phyloP scores from a whole-genome alignment of 2,888 invertebrate genomes.

The Hypselothyrea guttata region DNA sequence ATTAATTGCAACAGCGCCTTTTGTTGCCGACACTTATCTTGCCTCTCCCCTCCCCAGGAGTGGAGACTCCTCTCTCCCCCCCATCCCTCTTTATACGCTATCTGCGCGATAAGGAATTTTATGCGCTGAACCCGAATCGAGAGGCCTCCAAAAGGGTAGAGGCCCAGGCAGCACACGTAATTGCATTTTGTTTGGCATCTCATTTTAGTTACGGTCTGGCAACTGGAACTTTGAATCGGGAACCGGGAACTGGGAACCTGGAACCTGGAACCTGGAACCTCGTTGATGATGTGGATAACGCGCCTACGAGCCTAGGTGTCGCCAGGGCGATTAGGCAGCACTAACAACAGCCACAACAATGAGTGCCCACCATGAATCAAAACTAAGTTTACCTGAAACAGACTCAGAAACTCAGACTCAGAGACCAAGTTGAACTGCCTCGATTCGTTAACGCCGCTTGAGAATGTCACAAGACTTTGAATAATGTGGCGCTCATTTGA shows the following conservation, averaged over 20 bases:
- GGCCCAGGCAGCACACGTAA: slow-evolving; percentile 59
- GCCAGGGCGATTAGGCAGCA: slow-evolving; percentile 70
- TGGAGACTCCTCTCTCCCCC: background rate
- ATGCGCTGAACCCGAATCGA: slow-evolving; percentile 41
- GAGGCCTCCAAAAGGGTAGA: slow-evolving; percentile 27
- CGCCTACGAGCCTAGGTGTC: slow-evolving; percentile 73
- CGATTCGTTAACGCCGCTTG: slow-evolving; percentile 61
- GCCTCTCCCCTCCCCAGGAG: too few relatives aligned
- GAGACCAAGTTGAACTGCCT: slow-evolving; percentile 30
- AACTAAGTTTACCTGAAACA: slow-evolving; percentile 45
- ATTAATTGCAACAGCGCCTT: slow-evolving; percentile 75
- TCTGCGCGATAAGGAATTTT: slow-evolving; percentile 71
- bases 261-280: slow-evolving; percentile 11
- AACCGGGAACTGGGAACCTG: slow-evolving; percentile 18
- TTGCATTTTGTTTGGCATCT: slow-evolving; percentile 77
- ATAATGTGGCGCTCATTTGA: slow-evolving; percentile 72
- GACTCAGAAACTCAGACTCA: background rate
- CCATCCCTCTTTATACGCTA: slow-evolving; percentile 18
- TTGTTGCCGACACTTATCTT: slow-evolving; percentile 69
- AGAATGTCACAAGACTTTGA: slow-evolving; percentile 64
- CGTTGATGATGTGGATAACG: slow-evolving; percentile 61
- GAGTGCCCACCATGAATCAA: slow-evolving; percentile 66
- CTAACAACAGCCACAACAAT: slow-evolving; percentile 23
- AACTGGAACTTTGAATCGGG: too few relatives aligned
- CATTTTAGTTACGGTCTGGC: slow-evolving; percentile 76